phyloP scores from a whole-genome alignment of 2,113 vertebrate species.

The Ammodytes dubius region DNA sequence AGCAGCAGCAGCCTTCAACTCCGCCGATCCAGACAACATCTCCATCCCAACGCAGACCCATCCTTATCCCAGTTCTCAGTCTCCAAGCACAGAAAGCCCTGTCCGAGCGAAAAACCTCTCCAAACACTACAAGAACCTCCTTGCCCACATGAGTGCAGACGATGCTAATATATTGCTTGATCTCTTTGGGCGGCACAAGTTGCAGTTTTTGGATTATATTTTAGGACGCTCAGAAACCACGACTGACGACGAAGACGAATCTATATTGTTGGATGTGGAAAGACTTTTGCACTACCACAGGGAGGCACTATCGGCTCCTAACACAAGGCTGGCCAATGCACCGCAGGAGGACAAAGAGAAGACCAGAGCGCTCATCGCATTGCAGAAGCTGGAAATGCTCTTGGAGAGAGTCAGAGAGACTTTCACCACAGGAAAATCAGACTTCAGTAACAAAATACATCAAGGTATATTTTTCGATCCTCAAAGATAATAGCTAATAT shows the following conservation, averaged over 20 bases:
- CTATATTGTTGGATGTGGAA: slow-evolving; percentile 73
- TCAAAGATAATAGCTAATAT: slow-evolving; percentile 6
- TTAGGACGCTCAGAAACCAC: slow-evolving; percentile 49
- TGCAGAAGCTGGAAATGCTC: slow-evolving; percentile 80
- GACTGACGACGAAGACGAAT: slow-evolving; percentile 51
- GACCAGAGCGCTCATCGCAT: slow-evolving; percentile 54
- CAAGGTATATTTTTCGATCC: slow-evolving; percentile 74
- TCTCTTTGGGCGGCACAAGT: slow-evolving; percentile 73
- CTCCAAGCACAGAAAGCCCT: slow-evolving; percentile 11
- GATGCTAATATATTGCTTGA: slow-evolving; percentile 59
- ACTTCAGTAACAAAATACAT: slow-evolving; percentile 54
- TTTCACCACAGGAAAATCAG: slow-evolving; percentile 62
- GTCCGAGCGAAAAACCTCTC: slow-evolving; percentile 41
- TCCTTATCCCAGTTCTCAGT: background rate
- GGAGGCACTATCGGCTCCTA: slow-evolving; percentile 48
- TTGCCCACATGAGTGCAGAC: slow-evolving; percentile 57
- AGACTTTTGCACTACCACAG: slow-evolving; percentile 70
- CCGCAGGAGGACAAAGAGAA: slow-evolving; percentile 59
- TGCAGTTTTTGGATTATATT: slow-evolving; percentile 78
- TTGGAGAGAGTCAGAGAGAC: slow-evolving; percentile 77
- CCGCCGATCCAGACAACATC: slow-evolving; percentile 35
- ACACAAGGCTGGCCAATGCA: slow-evolving; percentile 14
- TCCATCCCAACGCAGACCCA: background rate
- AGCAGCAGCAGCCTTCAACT: background rate
- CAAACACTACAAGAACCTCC: slow-evolving; percentile 69